Evolutionary conservation across 1,140 invertebrate genomes (phyloP), one percentile per base, ranked within the genome.

Genomic region (Aleiodes sp.): DNA sequence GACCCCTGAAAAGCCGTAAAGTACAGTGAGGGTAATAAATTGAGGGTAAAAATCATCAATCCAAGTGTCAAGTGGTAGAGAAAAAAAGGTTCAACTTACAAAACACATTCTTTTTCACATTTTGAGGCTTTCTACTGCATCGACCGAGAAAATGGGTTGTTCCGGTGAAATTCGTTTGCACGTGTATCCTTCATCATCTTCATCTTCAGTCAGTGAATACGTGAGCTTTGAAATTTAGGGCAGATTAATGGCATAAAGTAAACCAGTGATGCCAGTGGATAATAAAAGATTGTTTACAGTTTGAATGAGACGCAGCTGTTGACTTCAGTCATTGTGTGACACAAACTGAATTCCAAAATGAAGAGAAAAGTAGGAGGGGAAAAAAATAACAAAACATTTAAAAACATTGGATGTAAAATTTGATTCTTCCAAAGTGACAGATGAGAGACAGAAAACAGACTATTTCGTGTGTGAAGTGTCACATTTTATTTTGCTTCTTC

Each of bases 21-120:
- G 43, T 61, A 31, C 56, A 7, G 12, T 41, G 6, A 35, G 60
- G 37, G 41, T 65, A 60, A 52, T 67, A 70, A 73, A 70, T 70
- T 35, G 64, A 59, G 37, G 61, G 59, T n/a, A 59, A 41, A 73
- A 70, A 64, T 70, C 72, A 73, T 73, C 57, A 67, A 64, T 73
- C 64, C 70, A 59, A 70, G 52, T 60, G 68, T 69, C 67, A 61
- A 2, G 37, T 28, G 28, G n/a, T n/a, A n/a, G 12, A 43, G 39
- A 8, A 14, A 43, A 16, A 16, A 43, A n/a, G n/a, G n/a, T n/a
- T n/a, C n/a, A n/a, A 1, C 39, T 6, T 16, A 16, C n/a, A 1
- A 2, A 6, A 43, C n/a, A n/a, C 39, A 43, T 43, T 43, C 2
- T 43, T 43, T 16, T 16, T 2, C 39, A n/a, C 39, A 43, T 43